These are phyloP conservation scores for Mesoligia furuncula DNA, from an alignment of 2,888 invertebrate species.

Conservation along the genomic window DNA sequence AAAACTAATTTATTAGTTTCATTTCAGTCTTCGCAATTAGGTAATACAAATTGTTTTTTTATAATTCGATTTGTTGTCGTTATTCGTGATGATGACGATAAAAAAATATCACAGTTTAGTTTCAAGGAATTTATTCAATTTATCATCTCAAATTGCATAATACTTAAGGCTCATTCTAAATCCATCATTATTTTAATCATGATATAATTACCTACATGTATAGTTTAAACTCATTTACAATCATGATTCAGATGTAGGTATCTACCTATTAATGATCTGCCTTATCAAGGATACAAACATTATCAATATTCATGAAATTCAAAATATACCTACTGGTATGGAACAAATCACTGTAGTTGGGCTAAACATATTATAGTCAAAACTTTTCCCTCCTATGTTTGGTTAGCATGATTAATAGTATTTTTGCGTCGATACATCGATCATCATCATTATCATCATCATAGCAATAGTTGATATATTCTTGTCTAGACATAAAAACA, in stretches of 20 bases:
- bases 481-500: not conserved
- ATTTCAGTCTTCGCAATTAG: not conserved
- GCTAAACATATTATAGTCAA: not conserved
- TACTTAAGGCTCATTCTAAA: not conserved
- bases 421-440: not conserved
- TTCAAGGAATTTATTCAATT: not conserved
- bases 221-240: not conserved
- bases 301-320: slow-evolving; percentile 9
- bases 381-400: not conserved
- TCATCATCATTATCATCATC: no score
- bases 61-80: not conserved
- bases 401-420: not conserved
- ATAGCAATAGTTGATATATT: not conserved
- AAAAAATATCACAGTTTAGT: not conserved
- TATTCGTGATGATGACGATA: not conserved
- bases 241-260: not conserved
- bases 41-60: not conserved
- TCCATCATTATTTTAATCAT: not conserved
- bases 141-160: not conserved
- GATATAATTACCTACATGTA: not conserved
- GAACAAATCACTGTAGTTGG: not conserved
- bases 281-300: slow-evolving; percentile 10
- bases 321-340: not conserved
- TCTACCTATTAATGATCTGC: slow-evolving; percentile 7
- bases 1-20: not conserved